Evolutionary conservation across 2,113 vertebrate genomes (phyloP).

Genomic region (Columba janthina): DNA sequence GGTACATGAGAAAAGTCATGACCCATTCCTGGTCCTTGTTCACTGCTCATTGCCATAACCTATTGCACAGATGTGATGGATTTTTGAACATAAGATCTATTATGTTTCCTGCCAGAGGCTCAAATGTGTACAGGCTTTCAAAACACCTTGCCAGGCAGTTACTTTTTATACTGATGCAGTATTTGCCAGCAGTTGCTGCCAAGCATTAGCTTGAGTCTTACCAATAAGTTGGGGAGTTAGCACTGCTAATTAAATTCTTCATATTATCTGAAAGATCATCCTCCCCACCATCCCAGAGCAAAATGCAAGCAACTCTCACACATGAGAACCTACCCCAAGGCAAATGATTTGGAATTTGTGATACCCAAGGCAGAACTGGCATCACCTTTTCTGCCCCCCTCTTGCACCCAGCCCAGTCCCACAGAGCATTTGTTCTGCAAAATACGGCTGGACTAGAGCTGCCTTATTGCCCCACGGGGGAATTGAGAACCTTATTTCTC

Average conservation of each 20-base stretch:
- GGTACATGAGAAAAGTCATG: background rate
- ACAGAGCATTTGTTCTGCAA: background rate
- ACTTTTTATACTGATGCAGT: constrained; percentile 13
- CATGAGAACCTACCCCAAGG: background rate
- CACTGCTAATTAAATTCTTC: background rate
- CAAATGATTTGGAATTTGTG: background rate
- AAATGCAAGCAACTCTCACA: background rate
- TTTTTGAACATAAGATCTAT: constrained; percentile 39
- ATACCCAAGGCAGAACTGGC: background rate
- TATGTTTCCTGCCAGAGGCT: constrained; percentile 35
- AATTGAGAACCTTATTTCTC: background rate
- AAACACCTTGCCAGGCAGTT: constrained; percentile 46
- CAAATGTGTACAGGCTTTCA: background rate
- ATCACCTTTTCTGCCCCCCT: background rate
- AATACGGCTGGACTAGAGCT: background rate
- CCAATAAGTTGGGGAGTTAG: background rate
- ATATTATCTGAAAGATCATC: background rate
- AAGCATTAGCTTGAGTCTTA: background rate
- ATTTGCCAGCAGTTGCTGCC: background rate
- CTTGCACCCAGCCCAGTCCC: background rate
- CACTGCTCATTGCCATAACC: background rate
- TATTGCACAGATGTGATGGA: constrained; percentile 1
- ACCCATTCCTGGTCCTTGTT: background rate
- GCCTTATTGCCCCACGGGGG: background rate
- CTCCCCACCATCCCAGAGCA: background rate